phyloP scores from a whole-genome alignment of 2,113 vertebrate genomes.

The Ceyx cyanopectus region DNA sequence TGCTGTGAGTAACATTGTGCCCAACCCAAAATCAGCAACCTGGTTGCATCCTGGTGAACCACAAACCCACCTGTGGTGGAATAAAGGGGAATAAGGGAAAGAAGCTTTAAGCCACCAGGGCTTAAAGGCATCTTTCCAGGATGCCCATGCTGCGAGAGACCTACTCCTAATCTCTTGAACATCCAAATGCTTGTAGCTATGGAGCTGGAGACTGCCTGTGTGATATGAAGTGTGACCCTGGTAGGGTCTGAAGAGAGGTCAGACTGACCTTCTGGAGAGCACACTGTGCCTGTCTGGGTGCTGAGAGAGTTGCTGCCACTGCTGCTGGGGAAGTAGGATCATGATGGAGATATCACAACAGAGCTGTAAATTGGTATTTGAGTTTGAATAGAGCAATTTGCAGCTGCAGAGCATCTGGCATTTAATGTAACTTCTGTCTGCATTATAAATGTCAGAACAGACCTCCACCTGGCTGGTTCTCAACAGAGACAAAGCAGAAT shows the following conservation, averaged over 20 bases:
- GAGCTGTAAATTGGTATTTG: neutral
- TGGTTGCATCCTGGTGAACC: neutral
- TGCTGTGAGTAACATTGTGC: neutral
- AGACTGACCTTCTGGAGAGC: neutral
- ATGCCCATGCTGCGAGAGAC: neutral
- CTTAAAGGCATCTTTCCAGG: neutral
- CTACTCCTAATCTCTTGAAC: neutral
- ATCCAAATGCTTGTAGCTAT: neutral
- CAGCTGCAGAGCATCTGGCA: neutral
- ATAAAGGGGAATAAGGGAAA: neutral
- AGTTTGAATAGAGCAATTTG: neutral
- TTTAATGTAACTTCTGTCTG: neutral
- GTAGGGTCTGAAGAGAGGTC: neutral
- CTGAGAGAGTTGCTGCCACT: neutral
- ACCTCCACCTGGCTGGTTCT: neutral
- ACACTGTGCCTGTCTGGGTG: neutral
- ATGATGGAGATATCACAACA: neutral
- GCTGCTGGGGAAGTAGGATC: neutral
- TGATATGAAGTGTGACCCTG: neutral
- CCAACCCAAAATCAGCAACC: neutral
- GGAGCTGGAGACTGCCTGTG: neutral
- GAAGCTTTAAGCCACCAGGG: neutral
- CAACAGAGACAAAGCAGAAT: neutral
- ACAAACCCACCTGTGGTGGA: neutral
- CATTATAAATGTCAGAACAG: neutral